These are phyloP conservation scores for Phoxinus phoxinus DNA, from an alignment of 2,113 vertebrate species.

Conservation along the genomic window DNA sequence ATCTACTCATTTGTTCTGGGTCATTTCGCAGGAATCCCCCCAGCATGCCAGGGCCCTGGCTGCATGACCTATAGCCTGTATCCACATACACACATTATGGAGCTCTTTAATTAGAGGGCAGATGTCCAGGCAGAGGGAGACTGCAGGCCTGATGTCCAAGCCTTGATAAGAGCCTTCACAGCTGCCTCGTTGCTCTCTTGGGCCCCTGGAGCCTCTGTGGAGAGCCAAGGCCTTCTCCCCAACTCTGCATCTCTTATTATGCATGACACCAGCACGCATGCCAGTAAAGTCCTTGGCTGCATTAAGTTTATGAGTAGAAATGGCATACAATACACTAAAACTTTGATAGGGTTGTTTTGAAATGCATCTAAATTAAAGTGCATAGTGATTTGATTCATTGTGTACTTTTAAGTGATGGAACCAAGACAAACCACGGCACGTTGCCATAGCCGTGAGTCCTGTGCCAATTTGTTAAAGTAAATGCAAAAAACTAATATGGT, in stretches of 20 bases:
- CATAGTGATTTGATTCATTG: slow-evolving; percentile 43
- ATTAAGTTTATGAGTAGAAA: neutral
- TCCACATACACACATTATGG: slow-evolving; percentile 38
- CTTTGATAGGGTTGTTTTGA: slow-evolving; percentile 37
- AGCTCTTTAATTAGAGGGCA: slow-evolving; percentile 64
- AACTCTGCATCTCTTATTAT: slow-evolving; percentile 21
- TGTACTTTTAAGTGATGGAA: slow-evolving; percentile 38
- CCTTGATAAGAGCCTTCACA: slow-evolving; percentile 63
- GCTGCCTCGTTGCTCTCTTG: slow-evolving; percentile 15
- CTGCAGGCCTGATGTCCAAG: slow-evolving; percentile 52
- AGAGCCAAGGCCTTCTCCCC: slow-evolving; percentile 43
- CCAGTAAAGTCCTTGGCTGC: slow-evolving; percentile 1
- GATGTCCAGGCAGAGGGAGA: slow-evolving; percentile 56
- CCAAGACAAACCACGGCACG: neutral
- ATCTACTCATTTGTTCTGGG: neutral
- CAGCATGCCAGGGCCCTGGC: neutral
- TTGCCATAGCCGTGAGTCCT: slow-evolving; percentile 36
- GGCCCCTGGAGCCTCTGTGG: slow-evolving; percentile 38
- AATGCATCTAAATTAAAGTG: slow-evolving; percentile 34
- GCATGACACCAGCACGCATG: slow-evolving; percentile 14
- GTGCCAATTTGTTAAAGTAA: slow-evolving; percentile 47
- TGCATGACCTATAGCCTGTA: neutral
- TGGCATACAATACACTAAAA: slow-evolving; percentile 31
- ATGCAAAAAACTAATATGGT: slow-evolving; percentile 22
- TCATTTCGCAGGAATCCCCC: neutral